phyloP scores from a whole-genome alignment of 2,797 vertebrate genomes.

The Falco cherrug region DNA sequence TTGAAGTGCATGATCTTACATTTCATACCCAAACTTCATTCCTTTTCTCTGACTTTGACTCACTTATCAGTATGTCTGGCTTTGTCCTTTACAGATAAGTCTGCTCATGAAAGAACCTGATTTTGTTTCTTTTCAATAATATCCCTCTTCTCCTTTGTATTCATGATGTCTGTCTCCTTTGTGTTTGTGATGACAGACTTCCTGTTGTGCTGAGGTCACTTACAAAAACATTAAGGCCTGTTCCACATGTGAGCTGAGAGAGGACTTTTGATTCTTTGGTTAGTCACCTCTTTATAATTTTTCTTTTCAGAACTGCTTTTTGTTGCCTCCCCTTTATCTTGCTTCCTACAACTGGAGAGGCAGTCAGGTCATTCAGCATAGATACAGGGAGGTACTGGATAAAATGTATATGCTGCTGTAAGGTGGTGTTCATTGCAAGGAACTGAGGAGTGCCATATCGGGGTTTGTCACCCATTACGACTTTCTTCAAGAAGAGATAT shows the following conservation, averaged over 20 bases:
- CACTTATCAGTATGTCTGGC: not conserved
- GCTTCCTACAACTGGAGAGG: not conserved
- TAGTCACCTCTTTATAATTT: not conserved
- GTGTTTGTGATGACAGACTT: not conserved
- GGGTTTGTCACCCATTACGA: not conserved
- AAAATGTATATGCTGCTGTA: not conserved
- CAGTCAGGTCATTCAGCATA: slow-evolving; percentile 1
- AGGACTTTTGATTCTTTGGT: not conserved
- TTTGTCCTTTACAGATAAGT: not conserved
- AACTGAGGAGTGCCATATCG: not conserved
- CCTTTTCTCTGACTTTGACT: not conserved
- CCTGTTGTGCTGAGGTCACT: not conserved
- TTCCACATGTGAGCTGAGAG: accelerated
- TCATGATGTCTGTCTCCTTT: not conserved
- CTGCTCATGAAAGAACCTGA: not conserved
- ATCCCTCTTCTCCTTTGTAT: not conserved
- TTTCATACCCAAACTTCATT: not conserved
- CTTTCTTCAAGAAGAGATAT: not conserved
- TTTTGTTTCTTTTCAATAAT: not conserved
- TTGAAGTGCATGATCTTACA: not conserved
- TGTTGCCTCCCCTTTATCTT: slow-evolving; percentile 3
- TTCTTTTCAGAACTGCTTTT: slow-evolving; percentile 42
- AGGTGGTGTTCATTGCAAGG: not conserved
- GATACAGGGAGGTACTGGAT: not conserved
- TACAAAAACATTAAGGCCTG: not conserved